Percentiles rank a stretch among this genome's conserved stretches.
phyloP scores from a whole-genome alignment of 2,113 vertebrate species.

The Carassius gibelio region DNA sequence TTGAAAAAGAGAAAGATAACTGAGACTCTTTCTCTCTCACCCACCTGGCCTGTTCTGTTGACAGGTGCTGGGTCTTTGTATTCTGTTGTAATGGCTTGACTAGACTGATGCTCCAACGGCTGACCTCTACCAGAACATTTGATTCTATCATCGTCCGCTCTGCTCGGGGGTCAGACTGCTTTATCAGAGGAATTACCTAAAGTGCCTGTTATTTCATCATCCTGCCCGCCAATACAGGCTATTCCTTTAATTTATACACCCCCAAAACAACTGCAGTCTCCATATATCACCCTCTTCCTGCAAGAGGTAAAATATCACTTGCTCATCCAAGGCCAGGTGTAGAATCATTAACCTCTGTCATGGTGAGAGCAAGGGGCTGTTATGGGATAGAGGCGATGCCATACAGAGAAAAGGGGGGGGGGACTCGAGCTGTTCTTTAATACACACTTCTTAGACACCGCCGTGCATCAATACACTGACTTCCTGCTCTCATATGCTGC shows the following conservation, averaged over 20 bases:
- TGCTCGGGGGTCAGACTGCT: constrained; percentile 81
- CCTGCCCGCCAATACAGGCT: constrained; percentile 85
- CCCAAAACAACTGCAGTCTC: constrained; percentile 81
- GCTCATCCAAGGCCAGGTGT: constrained; percentile 79
- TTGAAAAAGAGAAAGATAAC: constrained; percentile 8
- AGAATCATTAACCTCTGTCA: constrained; percentile 86
- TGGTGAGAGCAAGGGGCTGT: constrained; percentile 83
- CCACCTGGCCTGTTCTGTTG: constrained; percentile 56
- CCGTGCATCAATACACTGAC: constrained; percentile 69
- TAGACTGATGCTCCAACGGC: constrained; percentile 87
- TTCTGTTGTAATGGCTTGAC: constrained; percentile 72
- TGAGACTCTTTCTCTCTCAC: constrained; percentile 38
- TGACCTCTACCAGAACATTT: constrained; percentile 83
- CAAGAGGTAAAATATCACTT: constrained; percentile 82
- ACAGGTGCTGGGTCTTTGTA: constrained; percentile 57
- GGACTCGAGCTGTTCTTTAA: constrained; percentile 66
- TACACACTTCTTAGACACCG: constrained; percentile 62
- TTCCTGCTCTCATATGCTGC: constrained; percentile 57
- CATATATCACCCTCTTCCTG: constrained; percentile 84
- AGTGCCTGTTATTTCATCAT: constrained; percentile 97
- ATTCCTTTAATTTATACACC: constrained; percentile 92
- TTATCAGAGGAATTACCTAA: constrained; percentile 94
- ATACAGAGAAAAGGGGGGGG: constrained; percentile 63
- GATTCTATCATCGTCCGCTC: constrained; percentile 85
- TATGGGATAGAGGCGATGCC: constrained; percentile 72